A percentile compares a stretch with the other conserved stretches of the same genome.
phyloP scores from a whole-genome alignment of 23 tunicate species.

The Phallusia fumigata region DNA sequence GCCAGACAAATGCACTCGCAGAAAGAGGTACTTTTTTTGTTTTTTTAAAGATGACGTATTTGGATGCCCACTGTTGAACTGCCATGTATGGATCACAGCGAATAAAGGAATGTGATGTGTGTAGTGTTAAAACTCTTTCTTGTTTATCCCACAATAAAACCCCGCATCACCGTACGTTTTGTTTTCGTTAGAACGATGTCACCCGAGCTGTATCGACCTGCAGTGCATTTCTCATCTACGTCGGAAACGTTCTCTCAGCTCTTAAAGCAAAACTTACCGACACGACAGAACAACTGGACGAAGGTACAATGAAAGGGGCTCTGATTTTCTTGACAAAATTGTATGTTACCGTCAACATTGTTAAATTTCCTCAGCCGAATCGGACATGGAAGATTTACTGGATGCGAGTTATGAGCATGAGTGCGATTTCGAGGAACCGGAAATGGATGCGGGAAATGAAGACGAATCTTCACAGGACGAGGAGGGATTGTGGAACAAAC shows the following conservation, averaged over 20 bases:
- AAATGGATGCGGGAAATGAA: constrained; percentile 17
- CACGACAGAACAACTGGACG: background rate
- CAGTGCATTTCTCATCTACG: constrained; percentile 26
- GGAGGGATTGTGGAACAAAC: constrained; percentile 76
- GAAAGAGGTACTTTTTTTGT: constrained; percentile 21
- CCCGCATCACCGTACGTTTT: too few relatives aligned
- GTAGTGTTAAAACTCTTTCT: too few relatives aligned
- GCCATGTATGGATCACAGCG: too few relatives aligned
- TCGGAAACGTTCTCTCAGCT: constrained; percentile 30
- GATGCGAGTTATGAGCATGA: constrained; percentile 12
- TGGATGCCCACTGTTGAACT: too few relatives aligned
- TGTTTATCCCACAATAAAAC: too few relatives aligned
- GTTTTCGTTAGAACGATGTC: constrained; percentile 21
- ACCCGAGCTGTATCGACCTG: constrained; percentile 47
- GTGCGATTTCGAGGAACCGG: constrained; percentile 38
- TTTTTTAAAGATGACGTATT: background rate
- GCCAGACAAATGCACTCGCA: constrained; percentile 36
- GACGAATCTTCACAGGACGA: constrained; percentile 50
- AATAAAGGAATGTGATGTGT: too few relatives aligned
- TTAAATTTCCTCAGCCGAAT: background rate
- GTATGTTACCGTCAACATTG: too few relatives aligned
- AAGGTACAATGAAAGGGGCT: too few relatives aligned
- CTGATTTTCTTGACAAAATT: too few relatives aligned
- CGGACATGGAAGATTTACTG: constrained; percentile 1
- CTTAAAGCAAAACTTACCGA: background rate